phyloP scores from a whole-genome alignment of 2,888 invertebrate species.

The Conomelus anceps region DNA sequence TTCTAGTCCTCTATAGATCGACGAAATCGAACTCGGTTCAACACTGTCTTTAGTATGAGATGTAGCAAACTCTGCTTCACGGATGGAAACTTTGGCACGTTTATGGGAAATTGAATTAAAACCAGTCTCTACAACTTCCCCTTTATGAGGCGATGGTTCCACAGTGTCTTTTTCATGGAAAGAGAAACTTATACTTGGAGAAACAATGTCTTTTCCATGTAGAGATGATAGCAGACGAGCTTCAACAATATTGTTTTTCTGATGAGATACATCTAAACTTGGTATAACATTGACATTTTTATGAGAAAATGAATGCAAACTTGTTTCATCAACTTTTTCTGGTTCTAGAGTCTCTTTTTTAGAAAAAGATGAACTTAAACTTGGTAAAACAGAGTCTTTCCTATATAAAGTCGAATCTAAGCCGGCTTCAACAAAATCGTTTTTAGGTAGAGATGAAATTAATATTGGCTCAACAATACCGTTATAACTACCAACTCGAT shows the following conservation, averaged over 20 bases:
- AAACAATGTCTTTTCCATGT: not conserved
- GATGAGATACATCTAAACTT: not conserved
- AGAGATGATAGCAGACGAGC: not conserved
- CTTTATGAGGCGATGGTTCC: not conserved
- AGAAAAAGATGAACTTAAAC: not conserved
- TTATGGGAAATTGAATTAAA: not conserved
- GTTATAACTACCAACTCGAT: not conserved
- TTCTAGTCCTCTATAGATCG: not conserved
- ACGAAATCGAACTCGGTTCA: not conserved
- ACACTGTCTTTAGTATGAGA: too few species aligned
- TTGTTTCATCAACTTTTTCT: not conserved
- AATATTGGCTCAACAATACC: not conserved
- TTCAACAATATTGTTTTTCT: not conserved
- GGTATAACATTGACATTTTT: not conserved
- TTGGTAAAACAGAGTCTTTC: not conserved
- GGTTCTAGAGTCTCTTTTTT: too few species aligned
- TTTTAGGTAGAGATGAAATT: too few species aligned
- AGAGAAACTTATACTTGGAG: not conserved
- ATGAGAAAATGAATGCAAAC: not conserved
- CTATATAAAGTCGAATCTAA: too few species aligned
- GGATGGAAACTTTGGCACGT: too few species aligned
- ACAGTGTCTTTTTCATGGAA: not conserved
- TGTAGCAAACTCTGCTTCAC: too few species aligned
- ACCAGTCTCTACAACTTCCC: not conserved
- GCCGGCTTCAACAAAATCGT: too few species aligned